Percentiles rank a stretch among this genome's conserved stretches.
Evolutionary conservation across 92 coral and sea anemone genomes (phyloP).

Genomic region (Pocillopora grandis): DNA sequence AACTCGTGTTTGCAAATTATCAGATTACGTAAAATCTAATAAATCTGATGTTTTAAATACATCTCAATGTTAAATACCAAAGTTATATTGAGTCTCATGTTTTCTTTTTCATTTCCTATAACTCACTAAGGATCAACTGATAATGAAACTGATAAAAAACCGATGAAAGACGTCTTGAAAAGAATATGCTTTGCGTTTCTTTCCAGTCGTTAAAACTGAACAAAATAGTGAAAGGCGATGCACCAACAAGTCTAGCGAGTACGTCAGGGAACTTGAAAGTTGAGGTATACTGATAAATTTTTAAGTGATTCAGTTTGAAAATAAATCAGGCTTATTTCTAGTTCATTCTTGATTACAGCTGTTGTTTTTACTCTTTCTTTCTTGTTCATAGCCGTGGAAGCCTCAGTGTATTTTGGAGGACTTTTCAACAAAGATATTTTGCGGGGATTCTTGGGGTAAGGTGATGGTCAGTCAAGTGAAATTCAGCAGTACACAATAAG

Average conservation of each 20-base stretch:
- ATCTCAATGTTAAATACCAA: no score
- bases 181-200: background rate
- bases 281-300: constrained; percentile 47
- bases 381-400: constrained; percentile 83
- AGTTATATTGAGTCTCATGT: no score
- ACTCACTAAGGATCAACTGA: no score
- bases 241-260: constrained; percentile 82
- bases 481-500: background rate
- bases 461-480: background rate
- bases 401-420: constrained; percentile 84
- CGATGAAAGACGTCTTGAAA: background rate
- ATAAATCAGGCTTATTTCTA: no score
- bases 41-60: no score
- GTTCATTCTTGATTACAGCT: background rate
- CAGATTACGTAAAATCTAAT: no score
- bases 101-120: no score
- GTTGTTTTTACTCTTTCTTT: background rate
- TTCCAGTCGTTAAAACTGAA: constrained; percentile 76
- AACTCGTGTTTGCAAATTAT: no score
- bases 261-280: constrained; percentile 71
- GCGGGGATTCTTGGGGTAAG: constrained; percentile 99
- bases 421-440: constrained; percentile 80
- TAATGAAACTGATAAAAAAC: background rate
- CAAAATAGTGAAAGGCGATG: constrained; percentile 85
- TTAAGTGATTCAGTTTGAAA: no score